These are phyloP conservation scores for Leucozona laternaria DNA, from an alignment of 2,888 invertebrate species.

Conservation along the genomic window DNA sequence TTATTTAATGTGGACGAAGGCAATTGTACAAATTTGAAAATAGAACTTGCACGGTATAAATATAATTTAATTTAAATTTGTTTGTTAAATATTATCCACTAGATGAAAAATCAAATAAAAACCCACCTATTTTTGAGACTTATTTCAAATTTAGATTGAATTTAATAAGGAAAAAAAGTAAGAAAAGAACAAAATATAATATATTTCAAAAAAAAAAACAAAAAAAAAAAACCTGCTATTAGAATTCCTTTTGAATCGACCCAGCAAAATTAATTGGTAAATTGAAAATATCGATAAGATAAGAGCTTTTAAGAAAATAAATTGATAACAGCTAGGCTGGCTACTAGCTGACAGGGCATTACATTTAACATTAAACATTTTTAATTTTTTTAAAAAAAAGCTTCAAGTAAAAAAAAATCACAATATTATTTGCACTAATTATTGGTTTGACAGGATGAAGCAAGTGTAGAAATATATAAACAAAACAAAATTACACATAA, in stretches of 20 bases:
- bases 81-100: conserved; percentile 57
- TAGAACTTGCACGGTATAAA: conserved; percentile 47
- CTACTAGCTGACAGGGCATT: conserved; percentile 40
- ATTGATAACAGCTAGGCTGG: conserved; percentile 3
- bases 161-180: conserved; percentile 13
- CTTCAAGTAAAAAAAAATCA: not conserved
- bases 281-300: conserved; percentile 35
- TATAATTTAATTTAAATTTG: conserved; percentile 11
- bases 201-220: conserved; percentile 43
- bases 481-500: not conserved
- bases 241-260: conserved; percentile 45
- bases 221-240: conserved; percentile 21
- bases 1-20: conserved; percentile 23
- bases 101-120: conserved; percentile 58
- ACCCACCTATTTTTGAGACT: conserved; percentile 72
- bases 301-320: conserved; percentile 5
- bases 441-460: conserved; percentile 12
- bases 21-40: conserved; percentile 50
- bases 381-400: conserved; percentile 7
- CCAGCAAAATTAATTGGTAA: conserved; percentile 39
- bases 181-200: conserved; percentile 14
- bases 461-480: conserved; percentile 19
- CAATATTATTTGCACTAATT: not conserved
- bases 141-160: conserved; percentile 59
- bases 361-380: not conserved